These are phyloP conservation scores for Sebastes variabilis DNA, from an alignment of 2,797 vertebrate species.

Conservation along the genomic window DNA sequence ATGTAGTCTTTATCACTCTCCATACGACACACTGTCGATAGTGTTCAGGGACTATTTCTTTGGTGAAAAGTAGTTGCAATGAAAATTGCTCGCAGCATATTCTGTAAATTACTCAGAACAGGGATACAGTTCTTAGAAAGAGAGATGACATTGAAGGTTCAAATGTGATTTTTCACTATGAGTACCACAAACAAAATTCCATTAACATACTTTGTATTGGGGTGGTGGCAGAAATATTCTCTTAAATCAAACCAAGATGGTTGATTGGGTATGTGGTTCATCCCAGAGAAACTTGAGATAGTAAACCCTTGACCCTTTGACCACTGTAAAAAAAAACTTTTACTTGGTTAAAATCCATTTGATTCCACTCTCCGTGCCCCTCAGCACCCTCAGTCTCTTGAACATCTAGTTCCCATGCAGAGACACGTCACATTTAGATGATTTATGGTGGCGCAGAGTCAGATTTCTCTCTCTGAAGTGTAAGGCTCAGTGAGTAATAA, in stretches of 20 bases:
- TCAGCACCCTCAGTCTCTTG: not conserved
- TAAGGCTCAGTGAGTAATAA: constrained; percentile 23
- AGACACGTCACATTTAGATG: constrained; percentile 7
- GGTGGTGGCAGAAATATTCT: not conserved
- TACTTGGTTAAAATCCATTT: not conserved
- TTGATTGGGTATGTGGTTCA: not conserved
- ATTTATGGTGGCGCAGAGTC: constrained; percentile 52
- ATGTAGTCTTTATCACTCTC: not conserved
- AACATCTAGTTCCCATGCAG: constrained; percentile 47
- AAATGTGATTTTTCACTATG: not conserved
- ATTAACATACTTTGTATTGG: not conserved
- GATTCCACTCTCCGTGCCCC: not conserved
- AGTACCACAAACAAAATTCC: not conserved
- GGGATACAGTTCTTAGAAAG: not conserved
- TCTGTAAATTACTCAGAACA: not conserved
- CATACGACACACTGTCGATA: not conserved
- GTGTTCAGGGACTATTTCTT: not conserved
- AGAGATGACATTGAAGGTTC: not conserved
- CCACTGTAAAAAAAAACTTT: not conserved
- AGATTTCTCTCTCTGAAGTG: constrained; percentile 53
- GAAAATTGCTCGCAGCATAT: not conserved
- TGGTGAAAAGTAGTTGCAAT: not conserved
- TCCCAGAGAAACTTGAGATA: not conserved
- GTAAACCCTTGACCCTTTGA: not conserved
- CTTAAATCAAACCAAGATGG: not conserved